Conservation (phyloP, 2,888 invertebrate species). For the Elmis aenea region DNA sequence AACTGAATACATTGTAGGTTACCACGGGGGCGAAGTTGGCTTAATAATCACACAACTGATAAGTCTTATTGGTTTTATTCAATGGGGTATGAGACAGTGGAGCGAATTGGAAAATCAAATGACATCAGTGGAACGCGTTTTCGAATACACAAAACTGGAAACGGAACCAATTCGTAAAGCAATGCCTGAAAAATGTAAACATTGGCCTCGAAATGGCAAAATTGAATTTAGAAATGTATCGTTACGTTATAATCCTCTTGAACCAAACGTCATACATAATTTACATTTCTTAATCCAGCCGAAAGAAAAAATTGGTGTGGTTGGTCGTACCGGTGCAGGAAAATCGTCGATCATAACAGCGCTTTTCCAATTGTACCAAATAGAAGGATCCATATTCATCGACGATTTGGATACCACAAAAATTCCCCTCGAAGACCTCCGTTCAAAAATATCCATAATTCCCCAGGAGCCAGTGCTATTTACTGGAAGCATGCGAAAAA, state of each 20-base stretch:
- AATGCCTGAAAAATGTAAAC: slow-evolving; percentile 38
- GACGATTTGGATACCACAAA: slow-evolving; percentile 68
- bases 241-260: slow-evolving; percentile 66
- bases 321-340: too few species aligned
- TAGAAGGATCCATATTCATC: slow-evolving; percentile 74
- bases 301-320: slow-evolving; percentile 65
- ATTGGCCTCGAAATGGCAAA: slow-evolving; percentile 68
- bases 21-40: slow-evolving; percentile 16
- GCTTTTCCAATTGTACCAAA: slow-evolving; percentile 73
- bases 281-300: slow-evolving; percentile 62
- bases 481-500: slow-evolving; percentile 80
- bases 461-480: slow-evolving; percentile 85
- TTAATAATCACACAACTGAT: slow-evolving; percentile 22
- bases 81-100: too few species aligned
- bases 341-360: too few species aligned
- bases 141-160: slow-evolving; percentile 8
- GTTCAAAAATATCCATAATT: slow-evolving; percentile 75
- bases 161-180: slow-evolving; percentile 1
- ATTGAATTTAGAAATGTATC: slow-evolving; percentile 64
- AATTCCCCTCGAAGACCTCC: too few species aligned
- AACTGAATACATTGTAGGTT: slow-evolving; percentile 16
- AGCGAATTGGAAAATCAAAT: too few species aligned
- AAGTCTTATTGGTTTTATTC: slow-evolving; percentile 50
- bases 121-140: too few species aligned
- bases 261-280: slow-evolving; percentile 70